Base-by-base conservation (phyloP, 2,888 invertebrate species). In the Plebejus argus region DNA sequence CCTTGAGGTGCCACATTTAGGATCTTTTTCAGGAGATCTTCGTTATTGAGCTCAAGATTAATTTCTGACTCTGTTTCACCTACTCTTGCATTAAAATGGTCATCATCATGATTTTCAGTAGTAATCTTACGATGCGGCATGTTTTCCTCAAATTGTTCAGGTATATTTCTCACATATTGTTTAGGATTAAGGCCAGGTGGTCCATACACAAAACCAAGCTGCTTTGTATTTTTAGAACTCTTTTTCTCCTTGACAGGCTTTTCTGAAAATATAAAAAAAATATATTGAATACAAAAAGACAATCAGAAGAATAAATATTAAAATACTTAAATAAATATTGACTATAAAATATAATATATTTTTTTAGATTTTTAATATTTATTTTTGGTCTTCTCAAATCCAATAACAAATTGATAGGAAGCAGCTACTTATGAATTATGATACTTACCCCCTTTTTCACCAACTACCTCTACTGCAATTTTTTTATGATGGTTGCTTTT, bases 181-280 rank as follows among this genome's bases (percentile, higher is more conserved):
- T 39, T 28, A 0, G 53, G 76, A 61, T 76, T 56, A 58, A 80
- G 35, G 4, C 84, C 88, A 0, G 88, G 86, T 18, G 89, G 89
- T 1, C 89, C 88, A 53, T 82, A 86, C 0, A 83, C 84, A 0
- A 87, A 35, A 0, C 78, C 76, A 10, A 77, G 81, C 72, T 84
- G 79, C 1, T 77, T 83, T 4, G 49, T 15, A 0, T 56, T 53
- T 83, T 80, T 70, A 28, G 72, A 56, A 45, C 3, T 58, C 8
- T 23, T 6, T 15, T 71, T 71, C 35, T 72, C n/a, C 72, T 71
- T 72, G 5, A 39, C 28, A 20, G 12, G n/a, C 15, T 66, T 20
- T 35, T 61, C 61, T 76, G 58, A 18, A 45, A 61, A 53, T 53
- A 53, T 53, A 8, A 49, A 66, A 66, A 28, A 76, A 58, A 20